Conservation (phyloP, 2,113 vertebrate species). For the Salvelinus namaycush region DNA sequence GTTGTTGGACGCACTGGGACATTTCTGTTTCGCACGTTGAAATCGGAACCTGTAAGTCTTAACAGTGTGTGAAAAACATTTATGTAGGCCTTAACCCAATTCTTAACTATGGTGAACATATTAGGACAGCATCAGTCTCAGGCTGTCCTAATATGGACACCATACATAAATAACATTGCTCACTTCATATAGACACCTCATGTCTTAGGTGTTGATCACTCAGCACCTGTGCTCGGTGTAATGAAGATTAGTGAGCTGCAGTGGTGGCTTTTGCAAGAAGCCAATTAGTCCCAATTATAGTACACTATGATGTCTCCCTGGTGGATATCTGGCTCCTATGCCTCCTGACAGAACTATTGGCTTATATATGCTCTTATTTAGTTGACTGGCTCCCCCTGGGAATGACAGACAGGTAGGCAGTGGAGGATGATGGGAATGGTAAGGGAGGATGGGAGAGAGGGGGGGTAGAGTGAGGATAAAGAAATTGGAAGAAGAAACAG, state of each 20-base stretch:
- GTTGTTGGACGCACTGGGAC: too few relatives aligned
- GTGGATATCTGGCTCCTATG: slow-evolving; percentile 7
- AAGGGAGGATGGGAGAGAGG: neutral
- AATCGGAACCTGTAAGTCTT: too few relatives aligned
- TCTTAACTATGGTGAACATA: too few relatives aligned
- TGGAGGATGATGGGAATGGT: neutral
- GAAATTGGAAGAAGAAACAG: neutral
- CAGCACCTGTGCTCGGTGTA: neutral
- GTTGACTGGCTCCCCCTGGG: slow-evolving; percentile 12
- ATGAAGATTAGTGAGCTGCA: slow-evolving; percentile 12
- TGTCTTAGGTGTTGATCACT: slow-evolving; percentile 10
- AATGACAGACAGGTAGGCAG: neutral
- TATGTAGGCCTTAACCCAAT: too few relatives aligned
- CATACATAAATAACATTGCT: neutral
- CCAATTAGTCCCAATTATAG: slow-evolving; percentile 27
- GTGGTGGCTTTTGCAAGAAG: slow-evolving; percentile 17
- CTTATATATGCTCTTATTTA: slow-evolving; percentile 25
- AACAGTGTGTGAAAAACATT: too few relatives aligned
- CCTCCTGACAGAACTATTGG: slow-evolving; percentile 6
- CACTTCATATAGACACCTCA: neutral
- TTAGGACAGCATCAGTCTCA: neutral
- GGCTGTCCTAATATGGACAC: neutral
- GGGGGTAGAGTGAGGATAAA: neutral
- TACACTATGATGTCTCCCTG: slow-evolving; percentile 19
- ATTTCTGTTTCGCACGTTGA: too few relatives aligned